Percentiles rank a stretch among this genome's conserved stretches.
These are phyloP conservation scores for Cavia porcellus DNA, from an alignment of 2,113 vertebrate genomes.

Conservation along the genomic window DNA sequence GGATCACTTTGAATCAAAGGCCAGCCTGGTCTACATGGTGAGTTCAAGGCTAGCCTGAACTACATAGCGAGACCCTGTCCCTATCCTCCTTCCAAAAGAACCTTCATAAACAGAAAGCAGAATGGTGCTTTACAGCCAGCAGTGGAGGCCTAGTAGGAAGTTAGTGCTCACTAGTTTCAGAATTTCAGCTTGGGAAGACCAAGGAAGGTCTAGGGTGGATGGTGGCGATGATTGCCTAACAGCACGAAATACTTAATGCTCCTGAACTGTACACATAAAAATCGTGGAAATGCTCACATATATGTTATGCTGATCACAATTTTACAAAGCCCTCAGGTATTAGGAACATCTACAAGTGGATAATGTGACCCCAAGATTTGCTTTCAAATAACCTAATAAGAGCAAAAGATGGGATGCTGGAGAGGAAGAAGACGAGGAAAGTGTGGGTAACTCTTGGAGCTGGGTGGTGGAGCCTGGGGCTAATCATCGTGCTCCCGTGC, in stretches of 20 bases:
- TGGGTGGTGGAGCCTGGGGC: background rate
- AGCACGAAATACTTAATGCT: background rate
- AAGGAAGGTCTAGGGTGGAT: background rate
- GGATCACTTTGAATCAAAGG: background rate
- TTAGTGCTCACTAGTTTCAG: background rate
- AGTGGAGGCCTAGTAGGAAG: background rate
- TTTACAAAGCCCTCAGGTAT: background rate
- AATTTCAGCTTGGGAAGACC: background rate
- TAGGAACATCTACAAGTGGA: background rate
- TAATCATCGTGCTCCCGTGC: background rate
- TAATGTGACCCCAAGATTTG: background rate
- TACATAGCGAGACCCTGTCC: background rate
- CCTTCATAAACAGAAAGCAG: background rate
- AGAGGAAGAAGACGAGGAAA: background rate
- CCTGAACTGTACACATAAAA: background rate
- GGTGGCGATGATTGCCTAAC: background rate
- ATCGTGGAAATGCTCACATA: no score
- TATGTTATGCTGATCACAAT: background rate
- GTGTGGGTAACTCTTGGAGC: background rate
- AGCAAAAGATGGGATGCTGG: background rate
- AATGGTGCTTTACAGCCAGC: background rate
- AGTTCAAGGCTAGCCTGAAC: background rate
- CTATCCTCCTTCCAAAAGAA: background rate
- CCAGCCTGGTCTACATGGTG: background rate
- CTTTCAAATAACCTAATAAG: conserved; percentile 9